Conservation (phyloP, 92 coral and sea anemone genomes). For the Porites divaricata region DNA sequence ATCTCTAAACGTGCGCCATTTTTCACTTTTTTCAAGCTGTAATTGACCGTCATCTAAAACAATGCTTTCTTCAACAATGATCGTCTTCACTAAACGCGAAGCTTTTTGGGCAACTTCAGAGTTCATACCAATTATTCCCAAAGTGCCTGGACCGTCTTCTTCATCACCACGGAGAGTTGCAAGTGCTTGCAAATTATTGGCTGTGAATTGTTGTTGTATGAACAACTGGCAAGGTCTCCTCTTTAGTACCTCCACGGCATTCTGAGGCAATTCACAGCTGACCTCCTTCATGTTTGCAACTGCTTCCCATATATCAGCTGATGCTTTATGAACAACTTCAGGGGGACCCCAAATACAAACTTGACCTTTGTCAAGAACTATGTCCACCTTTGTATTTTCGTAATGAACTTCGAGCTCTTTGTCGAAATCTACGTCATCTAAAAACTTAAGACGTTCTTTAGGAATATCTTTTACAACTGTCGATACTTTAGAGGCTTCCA, state of each 20-base stretch:
- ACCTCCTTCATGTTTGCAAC: conserved; percentile 35
- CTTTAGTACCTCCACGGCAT: neutral
- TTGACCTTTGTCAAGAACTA: conserved; percentile 18
- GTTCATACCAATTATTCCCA: conserved; percentile 43
- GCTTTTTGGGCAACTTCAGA: conserved; percentile 51
- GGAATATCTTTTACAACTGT: conserved; percentile 13
- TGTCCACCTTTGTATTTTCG: conserved; percentile 27
- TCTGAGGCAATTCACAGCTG: conserved; percentile 3
- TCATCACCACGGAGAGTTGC: neutral
- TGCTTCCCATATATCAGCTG: conserved; percentile 37
- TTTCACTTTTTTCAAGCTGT: conserved; percentile 41
- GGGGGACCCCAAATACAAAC: conserved; percentile 53
- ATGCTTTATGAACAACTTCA: conserved; percentile 34
- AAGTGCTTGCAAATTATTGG: conserved; percentile 24
- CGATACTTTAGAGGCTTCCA: conserved; percentile 42
- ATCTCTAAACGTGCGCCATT: conserved; percentile 58
- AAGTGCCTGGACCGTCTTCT: neutral
- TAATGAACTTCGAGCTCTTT: conserved; percentile 29
- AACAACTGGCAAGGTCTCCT: neutral
- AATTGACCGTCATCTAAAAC: conserved; percentile 63
- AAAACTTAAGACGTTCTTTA: conserved; percentile 18
- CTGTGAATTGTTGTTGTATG: conserved; percentile 4
- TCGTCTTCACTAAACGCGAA: conserved; percentile 21
- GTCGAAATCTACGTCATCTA: conserved; percentile 26
- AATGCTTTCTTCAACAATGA: conserved; percentile 49